Evolutionary conservation across 2,888 invertebrate species (phyloP).

Genomic region (Dermolepida albohirtum): DNA sequence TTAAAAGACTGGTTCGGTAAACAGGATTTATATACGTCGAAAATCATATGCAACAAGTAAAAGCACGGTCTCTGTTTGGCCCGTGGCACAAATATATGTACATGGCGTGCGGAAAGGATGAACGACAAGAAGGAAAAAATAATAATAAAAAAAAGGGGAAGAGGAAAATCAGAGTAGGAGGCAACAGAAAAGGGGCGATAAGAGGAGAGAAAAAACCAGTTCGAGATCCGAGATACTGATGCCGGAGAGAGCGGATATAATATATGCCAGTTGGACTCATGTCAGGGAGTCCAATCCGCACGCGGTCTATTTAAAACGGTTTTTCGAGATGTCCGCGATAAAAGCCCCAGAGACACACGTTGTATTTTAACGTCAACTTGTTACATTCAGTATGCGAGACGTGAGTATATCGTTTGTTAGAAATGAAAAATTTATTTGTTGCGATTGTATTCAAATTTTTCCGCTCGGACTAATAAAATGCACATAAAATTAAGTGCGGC

Average conservation of each 20-base stretch:
- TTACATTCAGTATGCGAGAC: slow-evolving; percentile 26
- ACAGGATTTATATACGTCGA: slow-evolving; percentile 44
- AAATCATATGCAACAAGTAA: slow-evolving; percentile 61
- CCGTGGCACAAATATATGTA: slow-evolving; percentile 51
- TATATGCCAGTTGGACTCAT: slow-evolving; percentile 58
- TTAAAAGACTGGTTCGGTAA: not conserved
- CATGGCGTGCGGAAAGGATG: slow-evolving; percentile 34
- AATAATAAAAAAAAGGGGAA: slow-evolving; percentile 3
- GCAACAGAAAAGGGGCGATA: too few relatives aligned
- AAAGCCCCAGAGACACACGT: slow-evolving; percentile 55
- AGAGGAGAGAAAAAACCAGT: slow-evolving; percentile 55
- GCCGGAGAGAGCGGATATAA: slow-evolving; percentile 51
- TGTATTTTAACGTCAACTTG: slow-evolving; percentile 59
- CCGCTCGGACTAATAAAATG: slow-evolving; percentile 1
- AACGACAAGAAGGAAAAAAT: slow-evolving; percentile 8
- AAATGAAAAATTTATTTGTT: slow-evolving; percentile 56
- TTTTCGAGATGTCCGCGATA: slow-evolving; percentile 56
- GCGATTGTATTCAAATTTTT: slow-evolving; percentile 60
- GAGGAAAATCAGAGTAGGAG: slow-evolving; percentile 27
- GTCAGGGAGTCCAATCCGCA: slow-evolving; percentile 51
- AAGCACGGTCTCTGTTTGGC: slow-evolving; percentile 55
- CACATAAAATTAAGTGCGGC: slow-evolving; percentile 7
- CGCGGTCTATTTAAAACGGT: slow-evolving; percentile 59
- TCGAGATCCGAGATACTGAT: slow-evolving; percentile 55
- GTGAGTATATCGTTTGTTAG: slow-evolving; percentile 49